Percentiles rank a stretch among this genome's conserved stretches.
Evolutionary conservation across 2,888 invertebrate species (phyloP).

Genomic region (Scrobipalpa atriplicella): DNA sequence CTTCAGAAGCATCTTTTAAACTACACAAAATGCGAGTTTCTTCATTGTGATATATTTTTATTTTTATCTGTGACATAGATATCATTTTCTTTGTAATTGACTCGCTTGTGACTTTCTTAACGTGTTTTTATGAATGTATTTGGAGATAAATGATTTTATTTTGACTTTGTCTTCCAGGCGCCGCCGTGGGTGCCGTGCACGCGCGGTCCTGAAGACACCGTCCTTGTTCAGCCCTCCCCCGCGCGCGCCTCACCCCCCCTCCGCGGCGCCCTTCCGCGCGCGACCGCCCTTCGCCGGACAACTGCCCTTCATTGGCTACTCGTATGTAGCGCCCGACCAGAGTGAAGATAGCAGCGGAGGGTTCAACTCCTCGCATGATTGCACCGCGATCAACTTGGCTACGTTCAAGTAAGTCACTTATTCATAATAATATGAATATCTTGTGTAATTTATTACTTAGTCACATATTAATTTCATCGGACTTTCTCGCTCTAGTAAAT

Average conservation of each 20-base stretch:
- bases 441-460: no score
- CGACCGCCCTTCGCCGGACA: slow-evolving; percentile 87
- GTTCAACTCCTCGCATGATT: slow-evolving; percentile 72
- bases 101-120: no score
- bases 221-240: slow-evolving; percentile 86
- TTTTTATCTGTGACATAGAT: no score
- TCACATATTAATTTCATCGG: no score
- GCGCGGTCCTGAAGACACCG: slow-evolving; percentile 88
- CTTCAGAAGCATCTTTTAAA: no score
- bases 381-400: slow-evolving; percentile 76
- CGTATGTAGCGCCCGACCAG: slow-evolving; percentile 69
- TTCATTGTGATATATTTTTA: no score
- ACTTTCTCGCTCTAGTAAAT: no score
- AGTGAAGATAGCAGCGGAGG: slow-evolving; percentile 63
- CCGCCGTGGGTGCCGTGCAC: slow-evolving; percentile 92
- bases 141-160: no score
- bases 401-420: slow-evolving; percentile 68
- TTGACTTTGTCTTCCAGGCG: slow-evolving; percentile 61
- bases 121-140: no score
- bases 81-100: no score
- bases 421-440: no score
- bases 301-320: slow-evolving; percentile 90
- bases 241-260: slow-evolving; percentile 79
- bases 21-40: no score
- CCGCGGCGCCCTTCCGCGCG: slow-evolving; percentile 81